These are phyloP conservation scores for Alosa sapidissima DNA, from an alignment of 2,797 vertebrate species.

Conservation along the genomic window DNA sequence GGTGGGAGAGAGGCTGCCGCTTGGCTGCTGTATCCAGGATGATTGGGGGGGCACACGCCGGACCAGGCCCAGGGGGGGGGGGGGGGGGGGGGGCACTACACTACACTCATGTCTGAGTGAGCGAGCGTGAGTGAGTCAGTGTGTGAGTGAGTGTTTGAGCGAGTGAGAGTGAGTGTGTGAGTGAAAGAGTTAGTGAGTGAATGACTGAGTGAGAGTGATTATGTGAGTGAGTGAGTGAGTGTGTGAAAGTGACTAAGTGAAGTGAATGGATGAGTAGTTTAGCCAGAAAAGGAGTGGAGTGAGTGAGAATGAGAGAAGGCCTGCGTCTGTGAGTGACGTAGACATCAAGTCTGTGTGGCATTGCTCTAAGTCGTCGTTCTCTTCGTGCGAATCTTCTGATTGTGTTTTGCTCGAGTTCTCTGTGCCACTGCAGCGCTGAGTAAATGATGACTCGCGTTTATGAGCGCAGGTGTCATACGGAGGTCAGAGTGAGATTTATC, in stretches of 20 bases:
- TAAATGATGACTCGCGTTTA: slow-evolving; percentile 9
- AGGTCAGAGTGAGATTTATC: slow-evolving; percentile 55
- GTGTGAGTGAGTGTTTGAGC: background rate
- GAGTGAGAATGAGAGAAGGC: background rate
- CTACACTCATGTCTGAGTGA: background rate
- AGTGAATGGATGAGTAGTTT: background rate
- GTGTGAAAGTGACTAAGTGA: background rate
- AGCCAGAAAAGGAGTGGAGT: background rate
- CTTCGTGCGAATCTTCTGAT: background rate
- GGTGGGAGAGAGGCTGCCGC: slow-evolving; percentile 58
- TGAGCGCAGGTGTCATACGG: background rate
- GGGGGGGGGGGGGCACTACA: background rate
- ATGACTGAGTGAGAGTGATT: background rate
- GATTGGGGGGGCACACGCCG: background rate
- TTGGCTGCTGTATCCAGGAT: background rate
- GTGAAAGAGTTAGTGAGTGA: background rate
- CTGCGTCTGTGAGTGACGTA: background rate
- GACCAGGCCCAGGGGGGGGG: background rate
- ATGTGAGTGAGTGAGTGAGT: background rate
- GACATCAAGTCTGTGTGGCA: background rate
- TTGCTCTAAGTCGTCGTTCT: background rate
- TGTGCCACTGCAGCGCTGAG: background rate
- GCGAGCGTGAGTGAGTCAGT: background rate
- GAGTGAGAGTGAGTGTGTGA: background rate
- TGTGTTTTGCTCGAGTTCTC: background rate